Conservation (phyloP, 2,888 invertebrate species). For the Macrosoma leucophasiata region DNA sequence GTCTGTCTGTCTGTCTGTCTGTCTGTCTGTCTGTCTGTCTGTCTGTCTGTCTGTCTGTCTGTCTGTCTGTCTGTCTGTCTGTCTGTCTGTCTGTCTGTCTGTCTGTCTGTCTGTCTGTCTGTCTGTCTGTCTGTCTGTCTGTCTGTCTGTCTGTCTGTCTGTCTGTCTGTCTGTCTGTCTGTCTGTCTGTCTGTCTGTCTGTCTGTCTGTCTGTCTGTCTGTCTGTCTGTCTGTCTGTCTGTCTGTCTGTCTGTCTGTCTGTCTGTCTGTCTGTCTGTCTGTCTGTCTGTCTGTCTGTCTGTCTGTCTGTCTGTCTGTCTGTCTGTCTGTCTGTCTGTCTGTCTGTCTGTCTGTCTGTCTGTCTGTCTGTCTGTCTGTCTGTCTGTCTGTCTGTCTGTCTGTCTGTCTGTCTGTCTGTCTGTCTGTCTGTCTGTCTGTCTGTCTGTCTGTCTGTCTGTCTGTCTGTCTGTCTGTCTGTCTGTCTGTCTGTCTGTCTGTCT, state of each 20-base stretch:
- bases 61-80: conserved; percentile 13
- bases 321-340: conserved; percentile 14
- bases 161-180: conserved; percentile 13
- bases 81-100: conserved; percentile 14
- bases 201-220: conserved; percentile 14
- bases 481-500: conserved; percentile 11
- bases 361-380: conserved; percentile 14
- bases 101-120: conserved; percentile 13
- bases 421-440: conserved; percentile 10
- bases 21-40: conserved; percentile 13
- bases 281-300: conserved; percentile 14
- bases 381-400: conserved; percentile 13
- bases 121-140: conserved; percentile 14
- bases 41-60: conserved; percentile 14
- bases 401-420: conserved; percentile 13
- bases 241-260: conserved; percentile 16
- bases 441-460: conserved; percentile 11
- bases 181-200: conserved; percentile 13
- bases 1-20: conserved; percentile 14
- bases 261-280: conserved; percentile 13
- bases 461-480: conserved; percentile 10
- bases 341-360: conserved; percentile 13
- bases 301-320: conserved; percentile 13
- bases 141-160: conserved; percentile 13
- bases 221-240: conserved; percentile 13